Base-by-base conservation (phyloP, 2,888 invertebrate species). In the Boloria euphrosyne region DNA sequence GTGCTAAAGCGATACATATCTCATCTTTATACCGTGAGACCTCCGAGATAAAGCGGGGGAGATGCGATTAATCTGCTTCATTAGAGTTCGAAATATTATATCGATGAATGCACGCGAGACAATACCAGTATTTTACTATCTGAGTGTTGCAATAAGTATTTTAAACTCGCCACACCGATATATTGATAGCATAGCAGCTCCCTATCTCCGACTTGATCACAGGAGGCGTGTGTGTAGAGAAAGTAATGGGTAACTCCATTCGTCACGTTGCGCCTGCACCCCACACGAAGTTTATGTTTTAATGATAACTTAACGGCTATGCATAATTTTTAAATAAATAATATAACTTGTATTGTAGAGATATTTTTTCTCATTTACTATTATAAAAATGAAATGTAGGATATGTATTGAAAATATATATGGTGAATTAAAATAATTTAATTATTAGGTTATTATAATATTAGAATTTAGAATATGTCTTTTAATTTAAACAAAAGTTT, bases 171-270 rank as follows among this genome's bases (percentile, higher is more conserved):
- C 73, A 72, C 75, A 74, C 73, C 75, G 73, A 77, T 74, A 65
- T 67, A 76, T 80, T 76, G 81, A 79, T 80, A 76, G 74, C 79
- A 75, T 71, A 65, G 71, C 68, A 71, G 73, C 72, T 76, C 75
- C 75, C 73, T 87, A 89, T 88, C 86, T 83, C 62, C 76, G 73
- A 70, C 77, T 78, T 78, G 80, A 87, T 89, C 86, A 71, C 78
- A 80, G 80, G 79, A 87, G 85, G 84, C 85, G 83, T 81, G 82
- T 74, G 77, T 80, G 77, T 75, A 76, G 81, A 81, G 85, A 87
- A 87, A 88, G 84, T 85, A 86, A 86, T 84, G 79, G 76, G 77
- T 76, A 76, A 76, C 78, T 82, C 75, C 81, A 87, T 86, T 85
- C 81, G 80, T 84, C 82, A 82, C 80, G 82, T 83, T 80, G 80